Conservation (phyloP, 2,888 invertebrate genomes). For the Podotricha telesiphe region DNA sequence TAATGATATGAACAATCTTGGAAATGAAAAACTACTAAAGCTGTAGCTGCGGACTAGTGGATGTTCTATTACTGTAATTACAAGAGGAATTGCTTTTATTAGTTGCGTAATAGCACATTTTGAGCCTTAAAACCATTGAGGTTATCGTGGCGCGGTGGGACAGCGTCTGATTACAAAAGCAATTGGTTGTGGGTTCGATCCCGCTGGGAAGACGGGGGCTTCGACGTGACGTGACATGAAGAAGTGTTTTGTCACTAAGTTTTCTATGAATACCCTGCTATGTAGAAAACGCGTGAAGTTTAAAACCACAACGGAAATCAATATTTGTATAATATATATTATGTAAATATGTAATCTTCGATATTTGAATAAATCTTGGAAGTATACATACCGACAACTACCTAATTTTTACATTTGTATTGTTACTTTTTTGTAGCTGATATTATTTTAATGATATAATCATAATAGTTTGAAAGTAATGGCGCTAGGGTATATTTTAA, state of each 20-base stretch:
- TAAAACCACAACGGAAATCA: no score
- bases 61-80: slow-evolving; percentile 6
- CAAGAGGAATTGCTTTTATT: not conserved
- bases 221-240: no score
- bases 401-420: not conserved
- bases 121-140: not conserved
- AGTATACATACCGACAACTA: not conserved
- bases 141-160: no score
- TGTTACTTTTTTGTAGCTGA: not conserved
- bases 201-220: no score
- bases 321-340: no score
- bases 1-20: slow-evolving; percentile 33
- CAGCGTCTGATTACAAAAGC: no score
- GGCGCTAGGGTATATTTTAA: not conserved
- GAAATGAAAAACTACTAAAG: slow-evolving; percentile 13
- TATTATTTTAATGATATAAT: not conserved
- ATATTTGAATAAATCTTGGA: not conserved
- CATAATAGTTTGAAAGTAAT: not conserved
- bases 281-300: no score
- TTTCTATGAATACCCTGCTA: no score
- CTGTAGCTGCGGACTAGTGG: not conserved
- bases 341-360: no score
- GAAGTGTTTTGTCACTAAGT: no score
- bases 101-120: not conserved
- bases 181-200: no score